A percentile compares a stretch with the other conserved stretches of the same genome.
phyloP scores from a whole-genome alignment of 2,888 invertebrate genomes.

The Drosophila austrosaltans region DNA sequence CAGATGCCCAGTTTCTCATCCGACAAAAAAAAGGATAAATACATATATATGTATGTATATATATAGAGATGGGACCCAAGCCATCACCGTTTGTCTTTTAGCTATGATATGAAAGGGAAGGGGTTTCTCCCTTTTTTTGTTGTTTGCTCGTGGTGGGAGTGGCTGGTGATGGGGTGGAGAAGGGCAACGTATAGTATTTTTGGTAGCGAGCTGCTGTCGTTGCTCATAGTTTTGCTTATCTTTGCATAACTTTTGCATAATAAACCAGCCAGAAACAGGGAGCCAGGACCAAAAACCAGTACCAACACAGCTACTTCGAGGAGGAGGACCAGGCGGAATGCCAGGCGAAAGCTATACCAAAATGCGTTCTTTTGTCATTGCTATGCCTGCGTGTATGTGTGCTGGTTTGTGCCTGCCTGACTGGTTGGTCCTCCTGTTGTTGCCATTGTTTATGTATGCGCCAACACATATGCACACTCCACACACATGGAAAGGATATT shows the following conservation, averaged over 20 bases:
- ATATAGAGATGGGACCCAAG: slow-evolving; percentile 8
- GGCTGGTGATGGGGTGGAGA: background rate
- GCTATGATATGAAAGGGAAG: slow-evolving; percentile 4
- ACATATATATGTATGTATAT: background rate
- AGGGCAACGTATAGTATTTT: slow-evolving; percentile 58
- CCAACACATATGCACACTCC: slow-evolving; percentile 70
- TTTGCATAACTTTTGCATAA: slow-evolving; percentile 81
- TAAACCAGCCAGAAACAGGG: slow-evolving; percentile 68
- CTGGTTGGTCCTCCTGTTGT: slow-evolving; percentile 53
- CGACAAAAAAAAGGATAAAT: slow-evolving; percentile 34
- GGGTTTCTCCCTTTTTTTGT: background rate
- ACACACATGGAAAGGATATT: slow-evolving; percentile 29
- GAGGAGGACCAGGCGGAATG: background rate
- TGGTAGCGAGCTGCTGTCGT: slow-evolving; percentile 69
- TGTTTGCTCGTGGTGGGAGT: background rate
- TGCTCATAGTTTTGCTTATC: slow-evolving; percentile 79
- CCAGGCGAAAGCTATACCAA: slow-evolving; percentile 16
- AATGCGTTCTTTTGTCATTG: slow-evolving; percentile 78
- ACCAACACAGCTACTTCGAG: background rate
- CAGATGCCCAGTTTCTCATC: slow-evolving; percentile 64
- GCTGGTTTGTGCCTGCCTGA: slow-evolving; percentile 11
- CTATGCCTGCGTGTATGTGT: slow-evolving; percentile 53
- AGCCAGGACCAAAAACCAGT: slow-evolving; percentile 31
- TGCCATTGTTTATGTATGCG: slow-evolving; percentile 76
- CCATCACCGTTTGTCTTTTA: slow-evolving; percentile 13